These are phyloP conservation scores for Hedychridium roseum DNA, from an alignment of 2,888 invertebrate genomes.

Conservation along the genomic window DNA sequence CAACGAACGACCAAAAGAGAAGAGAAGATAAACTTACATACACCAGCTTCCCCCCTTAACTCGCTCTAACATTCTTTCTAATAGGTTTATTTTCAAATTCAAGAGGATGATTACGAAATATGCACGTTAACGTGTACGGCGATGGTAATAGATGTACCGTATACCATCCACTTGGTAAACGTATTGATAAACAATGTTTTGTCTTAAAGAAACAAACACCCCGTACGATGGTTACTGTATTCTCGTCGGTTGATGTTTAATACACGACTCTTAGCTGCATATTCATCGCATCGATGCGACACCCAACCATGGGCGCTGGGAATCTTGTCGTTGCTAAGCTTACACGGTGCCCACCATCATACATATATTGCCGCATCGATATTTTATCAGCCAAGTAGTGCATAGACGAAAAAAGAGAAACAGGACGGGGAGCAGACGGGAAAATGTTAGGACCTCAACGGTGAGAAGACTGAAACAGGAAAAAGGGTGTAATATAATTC, in stretches of 20 bases:
- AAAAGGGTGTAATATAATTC: no score
- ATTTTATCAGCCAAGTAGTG: conserved; percentile 37
- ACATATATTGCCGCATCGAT: conserved; percentile 43
- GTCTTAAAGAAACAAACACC: no score
- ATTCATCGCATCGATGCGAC: conserved; percentile 45
- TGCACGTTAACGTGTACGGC: not conserved
- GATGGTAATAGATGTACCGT: no score
- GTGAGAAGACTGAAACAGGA: no score
- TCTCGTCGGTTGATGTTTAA: conserved; percentile 48
- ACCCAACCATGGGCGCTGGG: conserved; percentile 39
- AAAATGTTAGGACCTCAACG: no score
- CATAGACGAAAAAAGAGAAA: conserved; percentile 21
- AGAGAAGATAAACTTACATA: not conserved
- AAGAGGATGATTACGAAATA: not conserved
- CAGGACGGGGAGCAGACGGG: no score
- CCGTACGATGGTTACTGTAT: conserved; percentile 12
- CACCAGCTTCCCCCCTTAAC: conserved; percentile 20
- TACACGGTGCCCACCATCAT: conserved; percentile 41
- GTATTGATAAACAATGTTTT: no score
- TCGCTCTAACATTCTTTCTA: conserved; percentile 27
- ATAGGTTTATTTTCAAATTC: no score
- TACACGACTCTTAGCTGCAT: conserved; percentile 43
- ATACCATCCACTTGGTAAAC: no score
- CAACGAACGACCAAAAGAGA: not conserved
- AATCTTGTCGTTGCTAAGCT: conserved; percentile 40